Evolutionary conservation across 1,140 invertebrate genomes (phyloP), one percentile per base, ranked within the genome.

Genomic region (Apis florea): DNA sequence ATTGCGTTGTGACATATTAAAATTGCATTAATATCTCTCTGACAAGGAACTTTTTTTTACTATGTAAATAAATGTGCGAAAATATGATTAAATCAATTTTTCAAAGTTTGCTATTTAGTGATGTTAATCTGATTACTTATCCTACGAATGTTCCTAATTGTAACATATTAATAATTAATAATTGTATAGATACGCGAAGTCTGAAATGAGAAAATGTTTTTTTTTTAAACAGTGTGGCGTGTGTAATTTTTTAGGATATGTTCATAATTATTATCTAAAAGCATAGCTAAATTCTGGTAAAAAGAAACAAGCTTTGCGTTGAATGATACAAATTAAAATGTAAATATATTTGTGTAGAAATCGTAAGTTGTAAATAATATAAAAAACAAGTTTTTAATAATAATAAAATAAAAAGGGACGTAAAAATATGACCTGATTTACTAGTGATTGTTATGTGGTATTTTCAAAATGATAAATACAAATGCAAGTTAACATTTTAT

Each of bases 61-160:
- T 81, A 68, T 90, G 89, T 90, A 90, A 89, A 90, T 90, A 90
- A 85, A 85, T 71, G 82, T 76, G 85, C 78, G 82, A 66, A 66
- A 74, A 75, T 85, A 82, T 79, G 54, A 87, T 89, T 89, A 87
- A 88, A 84, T 63, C 80, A 47, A 84, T 84, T 87, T 89, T 87
- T 83, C 74, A 87, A 81, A 81, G 76, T 89, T 89, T 87, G 78
- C 85, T 83, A 82, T 83, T 87, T 76, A 53, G 68, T 85, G 71
- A 88, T 75, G 59, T 85, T 77, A 87, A 80, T 84, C 80, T 85
- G 83, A 80, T 82, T 85, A 89, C 77, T 89, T 83, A 84, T 90
- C 84, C 86, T 85, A 83, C 82, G 71, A 61, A 90, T 88, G 89
- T 90, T 90, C 89, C 89, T 90, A 89, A 82, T 82, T 88, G 87